A percentile compares a stretch with the other conserved stretches of the same genome.
These are phyloP conservation scores for Cataglyphis hispanica DNA, from an alignment of 1,140 invertebrate species.

Conservation along the genomic window DNA sequence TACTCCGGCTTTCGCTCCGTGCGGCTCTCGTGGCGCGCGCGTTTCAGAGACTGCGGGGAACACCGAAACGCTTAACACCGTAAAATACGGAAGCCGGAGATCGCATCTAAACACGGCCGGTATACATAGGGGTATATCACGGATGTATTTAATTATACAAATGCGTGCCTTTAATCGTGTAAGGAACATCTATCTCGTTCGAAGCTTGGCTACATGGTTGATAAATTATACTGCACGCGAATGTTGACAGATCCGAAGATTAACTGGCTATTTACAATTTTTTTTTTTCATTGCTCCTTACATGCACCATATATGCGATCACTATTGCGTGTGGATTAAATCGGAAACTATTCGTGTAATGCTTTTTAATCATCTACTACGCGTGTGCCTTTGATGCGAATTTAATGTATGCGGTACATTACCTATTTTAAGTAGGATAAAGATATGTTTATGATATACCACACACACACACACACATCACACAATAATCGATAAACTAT, in stretches of 20 bases:
- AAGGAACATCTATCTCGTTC: constrained; percentile 53
- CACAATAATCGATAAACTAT: not conserved
- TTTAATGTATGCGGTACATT: constrained; percentile 53
- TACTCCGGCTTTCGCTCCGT: constrained; percentile 21
- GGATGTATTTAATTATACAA: constrained; percentile 51
- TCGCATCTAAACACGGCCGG: constrained; percentile 38
- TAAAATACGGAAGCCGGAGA: constrained; percentile 57
- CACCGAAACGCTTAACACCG: constrained; percentile 52
- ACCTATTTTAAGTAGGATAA: constrained; percentile 28
- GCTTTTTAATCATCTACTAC: constrained; percentile 40
- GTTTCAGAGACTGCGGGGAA: constrained; percentile 56
- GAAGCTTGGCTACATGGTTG: constrained; percentile 1
- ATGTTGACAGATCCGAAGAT: not conserved
- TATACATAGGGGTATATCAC: constrained; percentile 29
- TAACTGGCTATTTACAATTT: constrained; percentile 21
- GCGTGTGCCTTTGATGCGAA: constrained; percentile 34
- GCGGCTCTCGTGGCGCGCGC: not conserved
- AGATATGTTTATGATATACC: constrained; percentile 30
- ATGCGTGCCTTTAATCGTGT: constrained; percentile 49
- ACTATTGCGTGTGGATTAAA: constrained; percentile 21
- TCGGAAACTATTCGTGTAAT: constrained; percentile 25
- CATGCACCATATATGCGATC: constrained; percentile 13
- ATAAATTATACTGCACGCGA: constrained; percentile 33
- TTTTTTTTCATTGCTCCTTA: not conserved
- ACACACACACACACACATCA: too few species aligned